phyloP scores from a whole-genome alignment of 1,140 invertebrate genomes.

The Periplaneta americana region DNA sequence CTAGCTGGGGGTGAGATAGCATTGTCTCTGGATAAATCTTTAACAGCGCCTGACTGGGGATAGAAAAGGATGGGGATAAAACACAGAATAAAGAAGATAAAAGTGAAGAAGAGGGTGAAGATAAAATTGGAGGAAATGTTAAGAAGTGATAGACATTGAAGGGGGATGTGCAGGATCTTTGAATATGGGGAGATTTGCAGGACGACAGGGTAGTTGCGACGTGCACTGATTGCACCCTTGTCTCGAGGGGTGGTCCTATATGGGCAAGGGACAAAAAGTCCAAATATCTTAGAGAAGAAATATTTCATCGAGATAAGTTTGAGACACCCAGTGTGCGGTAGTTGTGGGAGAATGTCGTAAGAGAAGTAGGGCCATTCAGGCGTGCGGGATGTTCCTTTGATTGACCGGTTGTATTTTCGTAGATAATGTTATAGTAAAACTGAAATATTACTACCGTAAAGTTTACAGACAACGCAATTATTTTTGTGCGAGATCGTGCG shows the following conservation, averaged over 20 bases:
- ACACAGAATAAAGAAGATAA: no score
- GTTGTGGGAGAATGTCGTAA: no score
- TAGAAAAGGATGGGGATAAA: not conserved
- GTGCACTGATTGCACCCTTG: not conserved
- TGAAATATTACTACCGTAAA: no score
- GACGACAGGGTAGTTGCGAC: not conserved
- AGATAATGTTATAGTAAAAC: no score
- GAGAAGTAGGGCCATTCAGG: no score
- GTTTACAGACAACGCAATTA: no score
- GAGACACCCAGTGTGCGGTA: no score
- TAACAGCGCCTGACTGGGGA: not conserved
- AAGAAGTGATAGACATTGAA: not conserved
- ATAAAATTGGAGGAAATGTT: not conserved
- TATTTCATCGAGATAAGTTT: no score
- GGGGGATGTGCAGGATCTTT: not conserved
- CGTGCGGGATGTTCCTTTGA: no score
- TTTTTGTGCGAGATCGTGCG: no score
- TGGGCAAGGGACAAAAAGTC: not conserved
- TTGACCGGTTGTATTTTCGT: no score
- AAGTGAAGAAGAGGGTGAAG: not conserved
- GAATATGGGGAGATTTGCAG: not conserved
- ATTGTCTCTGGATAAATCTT: not conserved
- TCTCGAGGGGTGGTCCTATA: not conserved
- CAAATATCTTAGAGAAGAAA: no score
- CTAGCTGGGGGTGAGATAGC: not conserved